Conservation (phyloP, 2,888 invertebrate genomes). For the Nebria brevicollis region DNA sequence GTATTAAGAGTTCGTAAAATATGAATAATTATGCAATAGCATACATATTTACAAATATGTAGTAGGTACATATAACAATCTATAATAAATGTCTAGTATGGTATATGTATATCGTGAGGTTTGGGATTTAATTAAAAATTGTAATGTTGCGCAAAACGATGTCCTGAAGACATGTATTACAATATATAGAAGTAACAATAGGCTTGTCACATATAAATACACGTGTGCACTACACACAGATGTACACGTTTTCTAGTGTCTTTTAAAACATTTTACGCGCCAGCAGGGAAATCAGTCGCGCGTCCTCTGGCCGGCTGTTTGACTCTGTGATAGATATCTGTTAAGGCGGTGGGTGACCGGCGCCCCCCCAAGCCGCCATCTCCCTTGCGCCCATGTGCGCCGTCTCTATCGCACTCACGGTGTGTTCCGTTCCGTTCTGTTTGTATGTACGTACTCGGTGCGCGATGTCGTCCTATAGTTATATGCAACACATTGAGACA, state of each 20-base stretch:
- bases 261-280: slow-evolving; percentile 61
- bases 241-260: slow-evolving; percentile 24
- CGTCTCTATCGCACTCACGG: neutral
- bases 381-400: neutral
- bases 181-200: slow-evolving; percentile 2
- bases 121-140: neutral
- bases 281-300: slow-evolving; percentile 64
- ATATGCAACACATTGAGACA: slow-evolving; percentile 40
- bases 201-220: neutral
- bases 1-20: no score
- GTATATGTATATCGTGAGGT: no score
- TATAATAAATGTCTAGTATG: no score
- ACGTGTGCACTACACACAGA: neutral
- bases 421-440: slow-evolving; percentile 6
- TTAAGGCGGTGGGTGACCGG: slow-evolving; percentile 37
- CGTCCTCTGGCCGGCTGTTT: slow-evolving; percentile 47
- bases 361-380: slow-evolving; percentile 12
- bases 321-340: slow-evolving; percentile 47
- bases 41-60: no score
- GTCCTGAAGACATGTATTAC: neutral
- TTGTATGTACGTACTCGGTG: neutral
- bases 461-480: neutral
- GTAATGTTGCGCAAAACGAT: neutral
- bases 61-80: no score
- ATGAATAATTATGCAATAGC: no score